These are phyloP conservation scores for Aurelia aurita complex sp. Pacific DNA, from an alignment of 30 jellyfish, hydroid and myxozoan genomes.

Conservation along the genomic window DNA sequence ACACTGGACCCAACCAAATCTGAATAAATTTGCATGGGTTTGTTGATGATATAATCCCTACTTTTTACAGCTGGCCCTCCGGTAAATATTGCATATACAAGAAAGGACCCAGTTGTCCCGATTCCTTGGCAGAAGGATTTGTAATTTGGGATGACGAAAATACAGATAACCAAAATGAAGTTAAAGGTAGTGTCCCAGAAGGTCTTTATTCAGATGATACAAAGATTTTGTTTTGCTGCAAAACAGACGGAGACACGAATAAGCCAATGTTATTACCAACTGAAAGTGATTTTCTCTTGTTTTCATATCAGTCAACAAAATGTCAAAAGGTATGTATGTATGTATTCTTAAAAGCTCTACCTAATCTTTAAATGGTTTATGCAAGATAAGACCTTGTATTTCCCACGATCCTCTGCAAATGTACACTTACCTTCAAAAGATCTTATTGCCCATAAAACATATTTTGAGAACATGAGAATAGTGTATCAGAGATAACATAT, in stretches of 20 bases:
- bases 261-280: conserved; percentile 75
- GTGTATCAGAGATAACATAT: too few relatives aligned
- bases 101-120: conserved; percentile 83
- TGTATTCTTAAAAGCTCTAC: neutral
- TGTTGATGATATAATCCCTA: too few relatives aligned
- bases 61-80: conserved; percentile 78
- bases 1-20: too few relatives aligned
- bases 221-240: conserved; percentile 79
- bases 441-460: too few relatives aligned
- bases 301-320: conserved; percentile 79
- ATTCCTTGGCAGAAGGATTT: conserved; percentile 68
- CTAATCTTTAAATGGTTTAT: neutral
- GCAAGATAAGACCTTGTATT: too few relatives aligned
- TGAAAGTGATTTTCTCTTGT: conserved; percentile 68
- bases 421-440: too few relatives aligned
- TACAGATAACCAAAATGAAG: conserved; percentile 83
- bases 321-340: conserved; percentile 84
- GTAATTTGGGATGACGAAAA: conserved; percentile 96
- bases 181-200: conserved; percentile 84
- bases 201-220: conserved; percentile 90
- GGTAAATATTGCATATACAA: conserved; percentile 88
- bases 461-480: too few relatives aligned
- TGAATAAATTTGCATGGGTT: too few relatives aligned
- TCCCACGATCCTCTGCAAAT: too few relatives aligned
- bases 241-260: conserved; percentile 61